Base-by-base conservation (phyloP, 2,888 invertebrate genomes). In the Coleophora flavipennella region DNA sequence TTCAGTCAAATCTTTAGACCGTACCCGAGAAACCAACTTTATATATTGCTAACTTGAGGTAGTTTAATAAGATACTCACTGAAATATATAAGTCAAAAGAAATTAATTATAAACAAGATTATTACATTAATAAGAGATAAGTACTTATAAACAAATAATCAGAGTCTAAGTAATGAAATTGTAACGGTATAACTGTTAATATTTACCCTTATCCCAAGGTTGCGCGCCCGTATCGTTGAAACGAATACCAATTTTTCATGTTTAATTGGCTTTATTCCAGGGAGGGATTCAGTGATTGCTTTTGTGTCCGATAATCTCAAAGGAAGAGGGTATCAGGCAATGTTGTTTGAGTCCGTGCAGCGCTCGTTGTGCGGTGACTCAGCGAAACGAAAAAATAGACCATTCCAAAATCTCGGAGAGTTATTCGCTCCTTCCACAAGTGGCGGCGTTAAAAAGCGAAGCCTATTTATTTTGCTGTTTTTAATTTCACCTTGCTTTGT, bases 401-500 rank as follows among this genome's bases (percentile, higher is more conserved):
- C 6, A 6, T 20, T 20, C 20, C 3, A 6, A 20, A 20, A 20
- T 20, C 20, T n/a, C 20, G 6, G 20, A 4, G 6, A 20, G 20
- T 20, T 4, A 20, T 6, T 20, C 6, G 32, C 45, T 44, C 41
- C 50, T 57, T 48, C 51, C 51, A 55, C 46, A 43, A 50, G 50
- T 37, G 51, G 45, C 48, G 52, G 55, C 56, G 51, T 56, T 56
- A 45, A 60, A 67, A 61, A 57, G 61, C 63, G 62, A 51, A 55
- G 53, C 49, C 54, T 64, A 62, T 71, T 67, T 66, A 61, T 64
- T 67, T 64, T 66, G 20, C 59, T 56, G 56, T 61, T 56, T 68
- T 70, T 67, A 74, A 74, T 69, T 38, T 68, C 67, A 64, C 63
- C 58, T 69, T 53, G 55, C 58, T 63, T 67, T 67, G 62, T 68